Evolutionary conservation across 1,140 invertebrate species (phyloP).

Genomic region (Drosophila auraria): DNA sequence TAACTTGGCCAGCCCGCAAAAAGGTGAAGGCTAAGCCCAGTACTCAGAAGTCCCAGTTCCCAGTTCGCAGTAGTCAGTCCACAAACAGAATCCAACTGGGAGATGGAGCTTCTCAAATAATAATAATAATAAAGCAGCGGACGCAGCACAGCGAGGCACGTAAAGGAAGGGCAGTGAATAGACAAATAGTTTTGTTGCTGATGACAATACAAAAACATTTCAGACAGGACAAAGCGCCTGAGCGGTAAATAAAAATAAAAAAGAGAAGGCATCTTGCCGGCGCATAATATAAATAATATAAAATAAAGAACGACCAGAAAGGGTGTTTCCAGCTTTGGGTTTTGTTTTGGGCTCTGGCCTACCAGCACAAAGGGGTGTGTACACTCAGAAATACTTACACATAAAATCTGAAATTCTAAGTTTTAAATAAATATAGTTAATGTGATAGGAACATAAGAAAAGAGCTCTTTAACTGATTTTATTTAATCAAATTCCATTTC

Average conservation of each 20-base stretch:
- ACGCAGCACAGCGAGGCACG: conserved; percentile 38
- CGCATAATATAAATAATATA: too few species aligned
- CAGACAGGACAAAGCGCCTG: conserved; percentile 60
- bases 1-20: conserved; percentile 67
- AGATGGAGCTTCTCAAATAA: conserved; percentile 66
- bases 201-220: conserved; percentile 78
- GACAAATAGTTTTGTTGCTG: conserved; percentile 77
- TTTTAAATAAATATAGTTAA: neutral
- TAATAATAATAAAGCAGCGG: conserved; percentile 61
- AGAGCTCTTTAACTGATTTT: too few species aligned
- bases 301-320: conserved; percentile 45
- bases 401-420: neutral
- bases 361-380: conserved; percentile 8
- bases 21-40: conserved; percentile 74
- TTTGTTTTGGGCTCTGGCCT: neutral
- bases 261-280: conserved; percentile 32
- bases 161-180: conserved; percentile 68
- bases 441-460: too few species aligned
- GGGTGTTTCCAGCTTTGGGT: neutral
- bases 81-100: conserved; percentile 36
- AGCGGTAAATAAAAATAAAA: conserved; percentile 65
- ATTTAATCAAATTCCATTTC: too few species aligned
- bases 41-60: conserved; percentile 26
- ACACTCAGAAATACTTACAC: conserved; percentile 2
- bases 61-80: neutral